Base-by-base conservation (phyloP, 2,888 invertebrate genomes). In the Microplitis deprimator region DNA sequence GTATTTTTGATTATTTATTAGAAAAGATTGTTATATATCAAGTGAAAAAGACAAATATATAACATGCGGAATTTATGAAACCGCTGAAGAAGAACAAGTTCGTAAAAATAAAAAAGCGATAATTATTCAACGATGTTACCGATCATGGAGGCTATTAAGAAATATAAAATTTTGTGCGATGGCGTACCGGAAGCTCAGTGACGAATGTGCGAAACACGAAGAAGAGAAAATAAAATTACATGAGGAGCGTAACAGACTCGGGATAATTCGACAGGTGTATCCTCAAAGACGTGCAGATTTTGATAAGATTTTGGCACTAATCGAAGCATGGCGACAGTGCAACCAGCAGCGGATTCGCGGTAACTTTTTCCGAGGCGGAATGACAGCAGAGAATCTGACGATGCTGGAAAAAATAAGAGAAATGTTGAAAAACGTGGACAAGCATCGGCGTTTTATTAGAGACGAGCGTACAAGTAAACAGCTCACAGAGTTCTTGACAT, bases 331-430 rank as follows among this genome's bases (percentile, higher is more conserved):
- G 94, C 93, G 93, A 87, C 91, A 91, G 81, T 91, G 92, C 13
- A 93, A 94, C 90, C 91, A 93, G 75, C 90, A 92, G 71, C 91
- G 93, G 79, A 94, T 95, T 83, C 92, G 93, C 17, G 90, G 90
- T 79, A 90, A 92, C 85, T 93, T 93, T 84, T 73, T 92, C 93
- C 38, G 94, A 94, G 79, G 94, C 94, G 1, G 92, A 94, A 0
- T 93, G 93, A 87, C 93, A 76, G 93, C 95, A 0, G 94, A 94
- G 87, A 93, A 95, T 81, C 92, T 93, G 81, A 90, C 93, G 72
- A 90, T 95, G 75, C 90, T 96, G 5, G 94, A 95, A 80, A 95
- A 94, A 88, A 95, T 95, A 89, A 93, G 95, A 13, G 92, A 93
- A 84, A 90, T 94, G 83, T 89, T 95, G 0, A 91, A 92, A 67